Percentiles rank a stretch among this genome's conserved stretches.
phyloP scores from a whole-genome alignment of 2,888 invertebrate species.

The Brachyopa scutellaris region DNA sequence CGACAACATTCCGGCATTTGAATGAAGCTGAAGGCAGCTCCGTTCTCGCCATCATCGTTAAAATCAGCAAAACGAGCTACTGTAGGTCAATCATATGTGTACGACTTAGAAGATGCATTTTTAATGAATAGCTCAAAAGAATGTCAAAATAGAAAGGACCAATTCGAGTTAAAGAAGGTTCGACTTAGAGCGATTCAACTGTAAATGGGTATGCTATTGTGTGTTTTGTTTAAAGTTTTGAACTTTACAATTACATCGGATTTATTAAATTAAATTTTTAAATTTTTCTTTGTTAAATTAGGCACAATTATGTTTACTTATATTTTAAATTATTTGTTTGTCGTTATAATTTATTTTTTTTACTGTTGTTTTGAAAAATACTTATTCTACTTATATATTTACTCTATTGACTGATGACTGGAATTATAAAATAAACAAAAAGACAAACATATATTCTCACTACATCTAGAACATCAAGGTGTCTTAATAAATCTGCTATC shows the following conservation, averaged over 20 bases:
- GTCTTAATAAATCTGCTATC: background rate
- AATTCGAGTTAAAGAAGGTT: no score
- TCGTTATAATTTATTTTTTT: slow-evolving; percentile 3
- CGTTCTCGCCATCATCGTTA: no score
- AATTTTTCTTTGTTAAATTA: slow-evolving; percentile 33
- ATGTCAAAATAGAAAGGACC: no score
- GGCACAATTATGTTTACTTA: slow-evolving; percentile 61
- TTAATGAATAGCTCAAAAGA: no score
- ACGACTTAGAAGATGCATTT: no score
- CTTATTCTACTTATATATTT: slow-evolving; percentile 24
- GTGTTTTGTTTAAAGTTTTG: background rate
- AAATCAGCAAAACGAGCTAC: no score
- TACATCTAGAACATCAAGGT: slow-evolving; percentile 1
- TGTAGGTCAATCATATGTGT: no score
- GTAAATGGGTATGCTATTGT: no score
- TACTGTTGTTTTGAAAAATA: background rate
- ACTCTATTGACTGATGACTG: slow-evolving; percentile 19
- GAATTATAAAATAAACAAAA: background rate
- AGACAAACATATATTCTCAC: slow-evolving; percentile 1
- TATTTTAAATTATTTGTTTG: slow-evolving; percentile 34
- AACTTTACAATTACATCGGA: background rate
- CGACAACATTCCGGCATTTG: no score
- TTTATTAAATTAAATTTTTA: slow-evolving; percentile 1
- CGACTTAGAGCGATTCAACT: no score
- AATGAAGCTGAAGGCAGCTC: no score